A percentile compares a stretch with the other conserved stretches of the same genome.
These are phyloP conservation scores for Apis cerana DNA, from an alignment of 1,140 invertebrate species.

Conservation along the genomic window DNA sequence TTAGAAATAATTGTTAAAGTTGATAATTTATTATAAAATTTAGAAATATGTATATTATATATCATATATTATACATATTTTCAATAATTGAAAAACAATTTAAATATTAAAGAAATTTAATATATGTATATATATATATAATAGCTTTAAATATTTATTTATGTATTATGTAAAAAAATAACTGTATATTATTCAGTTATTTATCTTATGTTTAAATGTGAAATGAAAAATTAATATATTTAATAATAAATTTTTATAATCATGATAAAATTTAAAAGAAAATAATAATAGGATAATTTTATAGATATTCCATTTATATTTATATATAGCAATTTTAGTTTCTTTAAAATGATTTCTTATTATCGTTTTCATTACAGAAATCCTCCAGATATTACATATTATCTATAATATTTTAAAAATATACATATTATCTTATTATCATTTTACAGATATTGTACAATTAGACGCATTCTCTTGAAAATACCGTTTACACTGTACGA, in stretches of 20 bases:
- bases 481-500: not conserved
- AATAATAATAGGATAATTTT: not conserved
- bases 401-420: not conserved
- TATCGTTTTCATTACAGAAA: not conserved
- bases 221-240: too few relatives aligned
- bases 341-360: not conserved
- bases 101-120: not conserved
- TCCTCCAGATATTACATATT: not conserved
- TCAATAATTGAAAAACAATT: not conserved
- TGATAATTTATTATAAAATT: not conserved
- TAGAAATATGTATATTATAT: too few relatives aligned
- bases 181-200: not conserved
- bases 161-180: not conserved
- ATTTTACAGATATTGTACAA: not conserved
- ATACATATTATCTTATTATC: not conserved
- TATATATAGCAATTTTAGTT: not conserved
- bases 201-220: too few relatives aligned
- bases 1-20: too few relatives aligned
- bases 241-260: too few relatives aligned
- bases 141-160: not conserved
- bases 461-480: not conserved
- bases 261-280: not conserved
- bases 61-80: too few relatives aligned
- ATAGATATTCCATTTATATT: not conserved
- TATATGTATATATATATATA: too few relatives aligned